These are phyloP conservation scores for Gymnothorax reevesii DNA, from an alignment of 2,797 vertebrate species.

Conservation along the genomic window DNA sequence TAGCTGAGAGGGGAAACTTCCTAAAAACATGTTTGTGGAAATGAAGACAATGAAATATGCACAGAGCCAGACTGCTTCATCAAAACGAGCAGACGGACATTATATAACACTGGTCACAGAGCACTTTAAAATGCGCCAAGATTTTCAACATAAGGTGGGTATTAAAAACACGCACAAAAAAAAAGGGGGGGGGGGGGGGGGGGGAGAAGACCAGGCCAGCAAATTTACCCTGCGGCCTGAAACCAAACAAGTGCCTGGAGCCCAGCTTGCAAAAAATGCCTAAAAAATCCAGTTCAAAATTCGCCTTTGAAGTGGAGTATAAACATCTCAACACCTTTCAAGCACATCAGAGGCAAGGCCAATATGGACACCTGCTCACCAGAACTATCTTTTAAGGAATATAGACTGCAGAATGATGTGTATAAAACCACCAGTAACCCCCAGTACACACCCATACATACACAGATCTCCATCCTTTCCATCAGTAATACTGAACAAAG, in stretches of 20 bases:
- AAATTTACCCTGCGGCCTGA: neutral
- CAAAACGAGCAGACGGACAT: neutral
- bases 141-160: neutral
- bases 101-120: neutral
- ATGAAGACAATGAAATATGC: conserved; percentile 17
- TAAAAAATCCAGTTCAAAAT: neutral
- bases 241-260: neutral
- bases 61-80: neutral
- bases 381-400: neutral
- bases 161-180: neutral
- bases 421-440: neutral
- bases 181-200: too few species aligned
- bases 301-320: neutral
- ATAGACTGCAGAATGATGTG: neutral
- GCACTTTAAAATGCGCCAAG: neutral
- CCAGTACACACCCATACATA: neutral
- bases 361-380: neutral
- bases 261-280: neutral
- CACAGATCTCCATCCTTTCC: neutral
- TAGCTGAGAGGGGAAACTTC: conserved; percentile 13
- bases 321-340: conserved; percentile 6
- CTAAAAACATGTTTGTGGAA: conserved; percentile 18
- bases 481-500: neutral
- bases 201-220: too few species aligned
- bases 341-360: neutral